Evolutionary conservation across 2,888 invertebrate species (phyloP), one percentile per base, ranked within the genome.

Genomic region (Drosophila yooni): DNA sequence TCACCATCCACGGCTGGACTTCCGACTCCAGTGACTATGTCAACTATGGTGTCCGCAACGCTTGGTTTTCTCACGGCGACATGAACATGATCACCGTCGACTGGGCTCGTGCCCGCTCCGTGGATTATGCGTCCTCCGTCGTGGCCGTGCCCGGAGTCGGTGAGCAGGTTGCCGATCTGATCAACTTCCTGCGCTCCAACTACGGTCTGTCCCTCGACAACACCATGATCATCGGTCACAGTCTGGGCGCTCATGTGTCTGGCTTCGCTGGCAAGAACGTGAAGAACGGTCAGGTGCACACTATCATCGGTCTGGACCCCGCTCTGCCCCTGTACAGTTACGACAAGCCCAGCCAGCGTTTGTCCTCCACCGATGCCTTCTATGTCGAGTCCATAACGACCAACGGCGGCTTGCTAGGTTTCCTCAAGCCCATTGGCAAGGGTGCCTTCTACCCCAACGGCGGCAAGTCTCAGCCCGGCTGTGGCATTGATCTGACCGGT

Each of bases 71-170:
- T 69, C 93, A 94, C 4, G 95, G 94, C 40, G 94, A 95, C 70
- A 91, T 94, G 74, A 95, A 95, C 81, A 94, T 95, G 69, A 94
- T 95, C 62, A 94, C 94, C 3, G 94, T 95, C 15, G 95, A 95
- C 84, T 95, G 95, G 95, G 93, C 92, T 3, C 94, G 94, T 71
- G 95, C 95, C 0, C 82, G 87, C 21, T 94, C 94, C 73, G 93
- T 94, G 0, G 94, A 95, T 79, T 95, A 95, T 76, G 92, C 94
- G 54, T 88, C 94, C 18, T 94, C 95, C 5, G 94, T 94, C 63
- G 91, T 94, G 48, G 88, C 90, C 36, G 89, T 92, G 4, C 78
- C 83, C 36, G 76, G 74, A 0, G 89, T 90, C 25, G 93, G 92
- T 15, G 77, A 80, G 59, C 83, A 87, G 68, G 81, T 92, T 0